phyloP scores from a whole-genome alignment of 2,888 invertebrate species.

The Saturnia japonica region DNA sequence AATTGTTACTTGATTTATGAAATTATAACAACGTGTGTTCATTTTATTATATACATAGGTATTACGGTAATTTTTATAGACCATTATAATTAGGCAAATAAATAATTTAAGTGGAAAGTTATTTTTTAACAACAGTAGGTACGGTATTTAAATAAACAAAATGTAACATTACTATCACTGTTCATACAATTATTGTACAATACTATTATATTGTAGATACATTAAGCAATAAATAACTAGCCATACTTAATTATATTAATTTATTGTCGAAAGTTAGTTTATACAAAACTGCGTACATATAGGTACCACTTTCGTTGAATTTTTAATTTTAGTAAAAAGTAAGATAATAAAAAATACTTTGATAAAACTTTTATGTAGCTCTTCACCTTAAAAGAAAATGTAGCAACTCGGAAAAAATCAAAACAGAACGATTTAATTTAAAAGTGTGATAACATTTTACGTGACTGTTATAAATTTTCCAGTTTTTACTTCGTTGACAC shows the following conservation, averaged over 20 bases:
- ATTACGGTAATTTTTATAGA: background rate
- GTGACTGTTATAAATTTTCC: conserved; percentile 60
- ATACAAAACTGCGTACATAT: background rate
- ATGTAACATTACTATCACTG: background rate
- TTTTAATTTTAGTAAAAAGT: background rate
- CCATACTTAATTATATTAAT: background rate
- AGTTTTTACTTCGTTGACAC: conserved; percentile 62
- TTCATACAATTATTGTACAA: background rate
- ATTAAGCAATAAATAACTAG: background rate
- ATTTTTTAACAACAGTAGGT: background rate
- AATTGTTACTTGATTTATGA: background rate
- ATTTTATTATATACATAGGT: background rate
- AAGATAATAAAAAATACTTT: background rate
- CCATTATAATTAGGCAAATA: background rate
- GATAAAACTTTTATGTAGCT: background rate
- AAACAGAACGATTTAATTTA: conserved; percentile 56
- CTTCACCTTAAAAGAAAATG: conserved; percentile 5
- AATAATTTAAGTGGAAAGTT: background rate
- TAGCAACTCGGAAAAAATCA: conserved; percentile 34
- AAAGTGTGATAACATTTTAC: conserved; percentile 61
- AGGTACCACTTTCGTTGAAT: background rate
- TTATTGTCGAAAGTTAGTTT: background rate
- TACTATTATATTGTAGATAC: too few species aligned
- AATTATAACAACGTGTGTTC: background rate
- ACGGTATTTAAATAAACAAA: background rate